Conservation (phyloP, 2,888 invertebrate genomes). For the Andricus curvator region DNA sequence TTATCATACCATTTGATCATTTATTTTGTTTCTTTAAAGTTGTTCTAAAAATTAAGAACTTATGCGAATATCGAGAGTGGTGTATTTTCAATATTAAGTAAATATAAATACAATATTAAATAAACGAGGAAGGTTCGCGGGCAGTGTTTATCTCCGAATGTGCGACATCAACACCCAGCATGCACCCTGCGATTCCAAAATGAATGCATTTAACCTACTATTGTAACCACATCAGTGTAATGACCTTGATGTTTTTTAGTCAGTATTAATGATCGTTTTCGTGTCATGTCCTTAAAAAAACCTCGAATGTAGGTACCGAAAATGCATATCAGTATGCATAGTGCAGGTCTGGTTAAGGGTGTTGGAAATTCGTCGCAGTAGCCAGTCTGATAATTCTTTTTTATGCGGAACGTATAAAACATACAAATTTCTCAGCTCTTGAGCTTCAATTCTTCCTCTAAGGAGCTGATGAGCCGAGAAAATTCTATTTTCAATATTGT, state of each 20-base stretch:
- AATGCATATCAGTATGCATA: slow-evolving; percentile 52
- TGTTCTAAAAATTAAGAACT: not conserved
- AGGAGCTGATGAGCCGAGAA: not conserved
- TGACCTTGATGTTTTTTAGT: slow-evolving; percentile 74
- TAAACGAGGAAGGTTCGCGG: slow-evolving; percentile 33
- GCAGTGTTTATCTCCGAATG: slow-evolving; percentile 74
- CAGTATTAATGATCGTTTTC: slow-evolving; percentile 71
- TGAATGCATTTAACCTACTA: slow-evolving; percentile 69
- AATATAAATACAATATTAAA: not conserved
- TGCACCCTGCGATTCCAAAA: slow-evolving; percentile 71
- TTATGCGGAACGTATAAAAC: slow-evolving; percentile 19
- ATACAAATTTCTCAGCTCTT: slow-evolving; percentile 1
- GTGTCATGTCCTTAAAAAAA: slow-evolving; percentile 62
- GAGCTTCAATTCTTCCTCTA: not conserved
- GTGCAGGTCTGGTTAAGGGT: slow-evolving; percentile 51
- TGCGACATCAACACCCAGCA: slow-evolving; percentile 72
- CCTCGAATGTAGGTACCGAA: slow-evolving; percentile 55
- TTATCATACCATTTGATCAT: not conserved
- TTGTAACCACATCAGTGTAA: slow-evolving; percentile 70
- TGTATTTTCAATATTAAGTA: not conserved
- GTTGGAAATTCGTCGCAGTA: slow-evolving; percentile 26
- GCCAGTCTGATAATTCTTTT: not conserved
- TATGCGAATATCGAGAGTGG: not conserved
- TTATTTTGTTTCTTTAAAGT: not conserved
- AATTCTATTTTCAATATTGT: slow-evolving; percentile 26